Evolutionary conservation across 2,888 invertebrate genomes (phyloP), one percentile per base, ranked within the genome.

Genomic region (Sclerodermus sp.): DNA sequence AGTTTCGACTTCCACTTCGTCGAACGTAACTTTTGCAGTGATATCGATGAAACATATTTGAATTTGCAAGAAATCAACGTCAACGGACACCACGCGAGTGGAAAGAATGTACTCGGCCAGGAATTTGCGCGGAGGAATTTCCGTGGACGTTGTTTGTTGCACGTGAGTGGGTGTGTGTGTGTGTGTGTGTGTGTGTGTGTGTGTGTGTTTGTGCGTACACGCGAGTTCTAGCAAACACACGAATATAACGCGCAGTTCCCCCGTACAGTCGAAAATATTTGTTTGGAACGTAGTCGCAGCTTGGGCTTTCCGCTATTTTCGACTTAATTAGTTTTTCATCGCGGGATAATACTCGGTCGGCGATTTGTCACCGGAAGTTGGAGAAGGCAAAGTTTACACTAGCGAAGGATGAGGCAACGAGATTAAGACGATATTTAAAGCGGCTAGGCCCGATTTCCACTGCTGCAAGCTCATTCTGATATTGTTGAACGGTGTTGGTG

Each of bases 241-340:
- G 36, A n/a, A 14, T 13, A 12, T 8, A 13, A 15, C 13, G 36
- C 18, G 14, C 3, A 42, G n/a, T 14, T 23, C 5, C 29, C 13
- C 17, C 17, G 16, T 13, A 10, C 40, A 6, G 23, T 23, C 8
- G 23, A 23, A 23, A 23, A 23, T 23, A 23, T 23, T 23, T 23
- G 23, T 8, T 23, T 23, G 23, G 23, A 23, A 23, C 18, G 14
- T 30, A 10, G 9, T 29, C n/a, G 30, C 15, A 31, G 15, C n/a
- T 32, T 10, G 29, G 38, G 42, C 31, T 29, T 32, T 23, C 39
- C 40, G 50, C 55, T 53, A 55, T 23, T 58, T 62, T 55, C 45
- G 49, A 58, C 49, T 66, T 70, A 71, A 71, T 70, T 70, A 70
- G 66, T 71, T 71, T 71, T 71, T 71, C 67, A 61, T 65, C 63